A percentile compares a stretch with the other conserved stretches of the same genome.
Conservation (phyloP, 2,797 vertebrate genomes). For the Meda fulgida region DNA sequence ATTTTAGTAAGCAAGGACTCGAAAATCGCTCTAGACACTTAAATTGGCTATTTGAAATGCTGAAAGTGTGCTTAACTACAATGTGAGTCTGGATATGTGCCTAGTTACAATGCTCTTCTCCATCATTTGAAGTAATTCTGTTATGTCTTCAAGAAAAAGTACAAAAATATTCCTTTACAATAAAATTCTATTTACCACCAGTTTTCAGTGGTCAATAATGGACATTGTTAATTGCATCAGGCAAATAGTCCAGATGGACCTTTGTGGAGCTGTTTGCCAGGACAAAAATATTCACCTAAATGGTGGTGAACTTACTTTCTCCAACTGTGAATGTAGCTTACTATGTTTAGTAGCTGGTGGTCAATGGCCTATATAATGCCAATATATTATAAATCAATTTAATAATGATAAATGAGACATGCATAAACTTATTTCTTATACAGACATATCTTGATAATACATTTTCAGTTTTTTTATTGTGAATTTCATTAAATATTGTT, state of each 20-base stretch:
- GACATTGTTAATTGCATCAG: background rate
- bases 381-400: background rate
- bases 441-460: too few species aligned
- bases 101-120: background rate
- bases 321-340: background rate
- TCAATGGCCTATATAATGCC: background rate
- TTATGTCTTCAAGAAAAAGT: background rate
- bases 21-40: too few species aligned
- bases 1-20: background rate
- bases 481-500: too few species aligned
- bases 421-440: background rate
- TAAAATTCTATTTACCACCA: background rate
- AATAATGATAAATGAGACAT: background rate
- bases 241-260: background rate
- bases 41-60: background rate
- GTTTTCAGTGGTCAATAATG: background rate
- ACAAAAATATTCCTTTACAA: background rate
- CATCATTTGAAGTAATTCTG: background rate
- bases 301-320: background rate
- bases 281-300: too few species aligned
- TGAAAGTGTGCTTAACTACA: background rate
- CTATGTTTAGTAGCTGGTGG: background rate
- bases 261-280: too few species aligned
- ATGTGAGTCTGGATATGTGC: slow-evolving; percentile 6
- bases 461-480: too few species aligned